Conservation (phyloP, 2,113 vertebrate genomes). For the Rhinoptilus africanus region DNA sequence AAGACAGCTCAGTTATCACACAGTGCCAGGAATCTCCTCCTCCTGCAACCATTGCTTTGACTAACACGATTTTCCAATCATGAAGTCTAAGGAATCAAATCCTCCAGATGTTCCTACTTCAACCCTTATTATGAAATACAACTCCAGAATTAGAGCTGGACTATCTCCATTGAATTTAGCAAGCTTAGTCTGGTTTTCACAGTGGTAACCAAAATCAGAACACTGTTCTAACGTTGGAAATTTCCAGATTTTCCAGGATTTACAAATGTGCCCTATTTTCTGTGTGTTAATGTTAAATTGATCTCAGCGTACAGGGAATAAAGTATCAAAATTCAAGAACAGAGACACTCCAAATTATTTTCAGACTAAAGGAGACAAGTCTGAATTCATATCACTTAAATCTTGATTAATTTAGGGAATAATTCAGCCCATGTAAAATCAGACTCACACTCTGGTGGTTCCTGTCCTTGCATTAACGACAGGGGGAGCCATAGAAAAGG, state of each 20-base stretch:
- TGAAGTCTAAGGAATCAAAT: neutral
- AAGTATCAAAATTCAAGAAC: neutral
- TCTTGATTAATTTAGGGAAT: neutral
- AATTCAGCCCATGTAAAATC: neutral
- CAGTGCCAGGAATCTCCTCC: neutral
- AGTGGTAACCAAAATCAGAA: neutral
- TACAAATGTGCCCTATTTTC: neutral
- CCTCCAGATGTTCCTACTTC: constrained; percentile 7
- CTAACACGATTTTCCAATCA: neutral
- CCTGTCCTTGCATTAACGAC: neutral
- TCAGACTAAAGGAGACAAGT: neutral
- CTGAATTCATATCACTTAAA: neutral
- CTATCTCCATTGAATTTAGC: neutral
- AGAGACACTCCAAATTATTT: neutral
- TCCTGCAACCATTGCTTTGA: neutral
- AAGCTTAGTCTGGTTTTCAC: neutral
- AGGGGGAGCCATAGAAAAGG: neutral
- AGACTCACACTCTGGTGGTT: neutral
- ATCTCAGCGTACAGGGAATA: neutral
- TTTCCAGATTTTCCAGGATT: neutral
- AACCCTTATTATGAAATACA: neutral
- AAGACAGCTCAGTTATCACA: neutral
- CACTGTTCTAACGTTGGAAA: neutral
- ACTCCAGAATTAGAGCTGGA: constrained; percentile 13
- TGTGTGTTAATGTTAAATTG: neutral